Evolutionary conservation across 2,888 invertebrate genomes (phyloP).

Genomic region (Caenorhabditis drosophilae): DNA sequence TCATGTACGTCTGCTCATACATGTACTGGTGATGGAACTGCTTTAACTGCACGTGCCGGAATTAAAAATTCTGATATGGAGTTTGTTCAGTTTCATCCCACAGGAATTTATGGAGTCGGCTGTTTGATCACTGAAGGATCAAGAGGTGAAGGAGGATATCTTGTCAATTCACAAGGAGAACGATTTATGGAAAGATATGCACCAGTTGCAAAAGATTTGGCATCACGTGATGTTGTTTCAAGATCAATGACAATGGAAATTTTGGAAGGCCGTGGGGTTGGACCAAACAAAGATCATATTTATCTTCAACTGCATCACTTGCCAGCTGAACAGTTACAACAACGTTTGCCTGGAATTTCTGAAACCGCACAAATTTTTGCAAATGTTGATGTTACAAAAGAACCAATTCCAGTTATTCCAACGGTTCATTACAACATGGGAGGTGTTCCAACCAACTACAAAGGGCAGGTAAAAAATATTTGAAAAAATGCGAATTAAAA

Average conservation of each 20-base stretch:
- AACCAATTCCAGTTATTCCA: conserved; percentile 96
- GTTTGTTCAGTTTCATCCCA: conserved; percentile 99
- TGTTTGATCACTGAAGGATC: conserved; percentile 92
- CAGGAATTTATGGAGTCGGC: conserved; percentile 97
- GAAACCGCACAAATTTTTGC: conserved; percentile 99
- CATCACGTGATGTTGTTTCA: conserved; percentile 96
- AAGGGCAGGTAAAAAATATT: conserved; percentile 82
- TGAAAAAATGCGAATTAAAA: too few relatives aligned
- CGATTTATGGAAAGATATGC: conserved; percentile 81
- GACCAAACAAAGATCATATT: conserved; percentile 78
- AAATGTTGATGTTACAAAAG: conserved; percentile 95
- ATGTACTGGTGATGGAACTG: conserved; percentile 81
- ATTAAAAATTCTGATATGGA: conserved; percentile 94
- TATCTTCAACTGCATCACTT: conserved; percentile 86
- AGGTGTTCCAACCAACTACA: conserved; percentile 95
- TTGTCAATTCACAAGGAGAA: conserved; percentile 94
- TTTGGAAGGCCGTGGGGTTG: conserved; percentile 79
- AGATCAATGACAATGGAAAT: conserved; percentile 97
- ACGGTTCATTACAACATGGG: conserved; percentile 99
- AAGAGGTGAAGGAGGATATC: conserved; percentile 88
- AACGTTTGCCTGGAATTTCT: conserved; percentile 81
- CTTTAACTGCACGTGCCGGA: conserved; percentile 90
- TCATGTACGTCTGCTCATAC: conserved; percentile 99
- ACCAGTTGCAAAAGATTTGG: conserved; percentile 95
- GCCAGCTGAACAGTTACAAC: conserved; percentile 85